A percentile compares a stretch with the other conserved stretches of the same genome.
phyloP scores from a whole-genome alignment of 2,113 vertebrate genomes.

The Meriones unguiculatus region DNA sequence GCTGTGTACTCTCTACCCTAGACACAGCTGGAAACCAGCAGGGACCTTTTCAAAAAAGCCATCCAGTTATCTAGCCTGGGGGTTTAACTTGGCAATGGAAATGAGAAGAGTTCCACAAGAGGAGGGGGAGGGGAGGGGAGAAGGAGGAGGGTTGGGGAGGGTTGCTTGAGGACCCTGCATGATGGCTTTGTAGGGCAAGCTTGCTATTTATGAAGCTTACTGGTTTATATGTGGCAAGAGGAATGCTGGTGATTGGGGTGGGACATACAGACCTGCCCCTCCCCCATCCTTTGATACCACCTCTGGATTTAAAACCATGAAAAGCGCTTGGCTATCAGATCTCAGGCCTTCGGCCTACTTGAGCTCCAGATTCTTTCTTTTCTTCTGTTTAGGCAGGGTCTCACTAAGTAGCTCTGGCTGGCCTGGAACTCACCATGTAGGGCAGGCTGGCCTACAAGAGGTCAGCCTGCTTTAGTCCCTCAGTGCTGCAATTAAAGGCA shows the following conservation, averaged over 20 bases:
- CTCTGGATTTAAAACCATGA: neutral
- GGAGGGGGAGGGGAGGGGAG: neutral
- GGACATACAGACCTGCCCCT: neutral
- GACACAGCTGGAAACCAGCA: constrained; percentile 74
- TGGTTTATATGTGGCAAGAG: neutral
- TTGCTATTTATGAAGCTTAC: neutral
- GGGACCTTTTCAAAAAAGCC: constrained; percentile 65
- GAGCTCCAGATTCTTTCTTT: neutral
- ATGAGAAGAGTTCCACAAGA: constrained; percentile 24
- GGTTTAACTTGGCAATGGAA: neutral
- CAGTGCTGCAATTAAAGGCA: neutral
- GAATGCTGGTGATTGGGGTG: neutral
- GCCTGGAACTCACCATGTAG: neutral
- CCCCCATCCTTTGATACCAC: neutral
- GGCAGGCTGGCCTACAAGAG: neutral
- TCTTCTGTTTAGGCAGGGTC: neutral
- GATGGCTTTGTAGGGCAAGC: constrained; percentile 26
- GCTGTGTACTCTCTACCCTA: constrained; percentile 54
- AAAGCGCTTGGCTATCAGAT: neutral
- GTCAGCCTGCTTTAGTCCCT: neutral
- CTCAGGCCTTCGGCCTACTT: neutral
- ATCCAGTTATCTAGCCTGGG: constrained; percentile 64
- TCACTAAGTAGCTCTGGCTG: neutral
- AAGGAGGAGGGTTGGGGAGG: neutral
- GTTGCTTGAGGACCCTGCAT: neutral